Evolutionary conservation across 2,113 vertebrate species (phyloP).

Genomic region (Tachuris rubrigastra): DNA sequence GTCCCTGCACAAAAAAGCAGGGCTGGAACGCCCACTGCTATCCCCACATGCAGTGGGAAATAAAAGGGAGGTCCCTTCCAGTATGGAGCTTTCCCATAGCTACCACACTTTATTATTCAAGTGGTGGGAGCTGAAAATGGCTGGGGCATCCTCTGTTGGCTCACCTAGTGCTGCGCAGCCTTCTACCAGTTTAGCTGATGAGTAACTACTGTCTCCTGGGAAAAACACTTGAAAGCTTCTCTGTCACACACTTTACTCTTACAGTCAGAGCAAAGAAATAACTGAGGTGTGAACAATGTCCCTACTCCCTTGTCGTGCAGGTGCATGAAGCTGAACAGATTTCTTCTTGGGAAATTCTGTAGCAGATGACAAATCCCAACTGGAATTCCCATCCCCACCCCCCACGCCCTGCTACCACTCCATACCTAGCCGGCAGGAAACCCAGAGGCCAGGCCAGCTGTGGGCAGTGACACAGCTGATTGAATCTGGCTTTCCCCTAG

Average conservation of each 20-base stretch:
- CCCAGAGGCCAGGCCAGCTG: neutral
- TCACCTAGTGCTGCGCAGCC: rapidly evolving
- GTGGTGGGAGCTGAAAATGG: neutral
- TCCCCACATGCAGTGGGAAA: rapidly evolving
- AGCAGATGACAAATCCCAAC: neutral
- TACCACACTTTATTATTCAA: neutral
- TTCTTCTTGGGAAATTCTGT: neutral
- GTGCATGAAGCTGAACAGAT: neutral
- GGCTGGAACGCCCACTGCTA: neutral
- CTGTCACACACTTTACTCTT: neutral
- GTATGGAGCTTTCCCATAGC: neutral
- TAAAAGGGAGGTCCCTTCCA: neutral
- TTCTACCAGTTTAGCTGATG: neutral
- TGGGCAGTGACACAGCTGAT: neutral
- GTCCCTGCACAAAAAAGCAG: neutral
- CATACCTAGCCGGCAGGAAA: neutral
- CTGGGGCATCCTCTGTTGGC: neutral
- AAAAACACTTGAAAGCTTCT: neutral
- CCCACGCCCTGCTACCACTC: neutral
- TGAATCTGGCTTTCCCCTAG: neutral
- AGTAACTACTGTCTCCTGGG: neutral
- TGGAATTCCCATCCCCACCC: neutral
- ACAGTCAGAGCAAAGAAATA: neutral
- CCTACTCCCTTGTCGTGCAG: neutral
- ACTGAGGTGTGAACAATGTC: neutral